Percentiles rank a stretch among this genome's conserved stretches.
phyloP scores from a whole-genome alignment of 2,888 invertebrate genomes.

The Lasius platythorax region DNA sequence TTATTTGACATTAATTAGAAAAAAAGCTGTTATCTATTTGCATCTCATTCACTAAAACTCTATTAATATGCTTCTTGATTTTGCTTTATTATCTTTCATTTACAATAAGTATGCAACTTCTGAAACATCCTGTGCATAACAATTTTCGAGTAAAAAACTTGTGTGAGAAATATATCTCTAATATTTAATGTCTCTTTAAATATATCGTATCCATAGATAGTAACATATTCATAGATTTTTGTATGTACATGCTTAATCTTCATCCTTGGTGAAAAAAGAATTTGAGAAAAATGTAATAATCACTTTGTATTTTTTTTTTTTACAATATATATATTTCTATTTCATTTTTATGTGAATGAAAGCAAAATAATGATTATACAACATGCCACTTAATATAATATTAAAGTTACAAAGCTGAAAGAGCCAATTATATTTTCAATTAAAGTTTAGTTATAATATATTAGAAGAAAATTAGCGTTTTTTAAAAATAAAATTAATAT shows the following conservation, averaged over 20 bases:
- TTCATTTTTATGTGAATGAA: background rate
- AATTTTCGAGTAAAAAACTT: slow-evolving; percentile 12
- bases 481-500: background rate
- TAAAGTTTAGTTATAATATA: slow-evolving; percentile 8
- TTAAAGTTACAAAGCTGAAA: slow-evolving; percentile 17
- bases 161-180: background rate
- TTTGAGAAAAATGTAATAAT: background rate
- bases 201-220: slow-evolving; percentile 10
- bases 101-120: background rate
- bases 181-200: slow-evolving; percentile 9
- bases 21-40: background rate
- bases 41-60: background rate
- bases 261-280: slow-evolving; percentile 16
- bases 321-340: background rate
- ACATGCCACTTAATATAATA: background rate
- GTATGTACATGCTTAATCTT: slow-evolving; percentile 16
- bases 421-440: slow-evolving; percentile 8
- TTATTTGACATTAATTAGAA: background rate
- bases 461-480: background rate
- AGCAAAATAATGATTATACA: background rate
- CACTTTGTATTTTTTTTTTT: background rate
- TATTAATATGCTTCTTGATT: slow-evolving; percentile 4
- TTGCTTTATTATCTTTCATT: background rate
- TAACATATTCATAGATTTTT: slow-evolving; percentile 5
- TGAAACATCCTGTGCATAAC: slow-evolving; percentile 1